Evolutionary conservation across 2,797 vertebrate species (phyloP).

Genomic region (Netta rufina): DNA sequence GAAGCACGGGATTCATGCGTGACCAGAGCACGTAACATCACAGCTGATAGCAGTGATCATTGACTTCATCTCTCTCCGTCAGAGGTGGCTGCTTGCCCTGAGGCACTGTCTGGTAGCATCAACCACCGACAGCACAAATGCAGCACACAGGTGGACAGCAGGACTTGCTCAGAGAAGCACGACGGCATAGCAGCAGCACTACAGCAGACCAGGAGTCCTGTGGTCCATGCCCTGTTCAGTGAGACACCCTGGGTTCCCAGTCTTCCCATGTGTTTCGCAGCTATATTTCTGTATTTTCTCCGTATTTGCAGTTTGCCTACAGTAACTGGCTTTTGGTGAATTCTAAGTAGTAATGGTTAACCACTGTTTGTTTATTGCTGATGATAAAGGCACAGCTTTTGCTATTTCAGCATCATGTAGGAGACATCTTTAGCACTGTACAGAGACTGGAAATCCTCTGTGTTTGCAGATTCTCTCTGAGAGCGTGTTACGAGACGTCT

Average conservation of each 20-base stretch:
- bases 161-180: neutral
- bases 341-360: neutral
- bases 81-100: neutral
- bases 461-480: neutral
- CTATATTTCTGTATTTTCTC: neutral
- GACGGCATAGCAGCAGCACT: neutral
- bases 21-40: neutral
- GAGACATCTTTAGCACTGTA: neutral
- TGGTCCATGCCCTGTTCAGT: neutral
- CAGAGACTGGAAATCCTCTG: neutral
- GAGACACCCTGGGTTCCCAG: fast-evolving
- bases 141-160: fast-evolving
- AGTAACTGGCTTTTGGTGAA: neutral
- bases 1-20: neutral
- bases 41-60: fast-evolving
- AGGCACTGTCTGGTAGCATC: neutral
- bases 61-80: neutral
- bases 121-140: fast-evolving
- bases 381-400: neutral
- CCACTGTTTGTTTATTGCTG: neutral
- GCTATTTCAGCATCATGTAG: neutral
- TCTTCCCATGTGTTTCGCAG: neutral
- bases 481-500: fast-evolving
- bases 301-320: neutral
- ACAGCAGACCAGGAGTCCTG: neutral